Percentiles rank a stretch among this genome's conserved stretches.
These are phyloP conservation scores for Sula dactylatra DNA, from an alignment of 2,113 vertebrate species.

Conservation along the genomic window DNA sequence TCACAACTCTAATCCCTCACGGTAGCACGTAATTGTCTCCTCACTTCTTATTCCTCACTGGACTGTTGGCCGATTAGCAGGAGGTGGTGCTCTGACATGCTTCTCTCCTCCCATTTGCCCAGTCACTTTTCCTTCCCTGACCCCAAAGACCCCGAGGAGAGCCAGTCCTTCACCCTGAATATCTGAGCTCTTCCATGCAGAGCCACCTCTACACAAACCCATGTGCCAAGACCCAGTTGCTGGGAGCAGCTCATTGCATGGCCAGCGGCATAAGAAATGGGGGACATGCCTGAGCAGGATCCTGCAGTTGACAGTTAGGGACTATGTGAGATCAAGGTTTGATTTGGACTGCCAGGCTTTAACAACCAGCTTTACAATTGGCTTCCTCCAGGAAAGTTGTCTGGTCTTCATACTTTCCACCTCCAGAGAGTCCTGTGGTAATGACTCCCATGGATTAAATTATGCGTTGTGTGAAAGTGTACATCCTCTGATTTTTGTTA, in stretches of 20 bases:
- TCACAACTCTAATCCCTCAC: neutral
- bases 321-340: neutral
- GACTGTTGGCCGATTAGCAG: accelerated
- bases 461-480: neutral
- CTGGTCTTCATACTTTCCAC: neutral
- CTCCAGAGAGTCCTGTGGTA: neutral
- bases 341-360: neutral
- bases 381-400: neutral
- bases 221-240: neutral
- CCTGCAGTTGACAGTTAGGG: neutral
- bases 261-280: neutral
- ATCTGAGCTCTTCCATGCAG: neutral
- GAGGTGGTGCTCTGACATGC: neutral
- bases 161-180: neutral
- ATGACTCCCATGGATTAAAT: neutral
- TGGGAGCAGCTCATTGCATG: neutral
- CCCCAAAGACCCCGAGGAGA: neutral
- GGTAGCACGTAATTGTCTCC: neutral
- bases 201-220: neutral
- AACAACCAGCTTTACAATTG: neutral
- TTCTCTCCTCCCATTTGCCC: neutral
- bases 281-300: accelerated
- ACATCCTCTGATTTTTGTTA: neutral
- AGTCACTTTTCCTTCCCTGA: neutral
- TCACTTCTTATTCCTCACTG: neutral